Evolutionary conservation across 2,888 invertebrate genomes (phyloP).

Genomic region (Plebejus anna): DNA sequence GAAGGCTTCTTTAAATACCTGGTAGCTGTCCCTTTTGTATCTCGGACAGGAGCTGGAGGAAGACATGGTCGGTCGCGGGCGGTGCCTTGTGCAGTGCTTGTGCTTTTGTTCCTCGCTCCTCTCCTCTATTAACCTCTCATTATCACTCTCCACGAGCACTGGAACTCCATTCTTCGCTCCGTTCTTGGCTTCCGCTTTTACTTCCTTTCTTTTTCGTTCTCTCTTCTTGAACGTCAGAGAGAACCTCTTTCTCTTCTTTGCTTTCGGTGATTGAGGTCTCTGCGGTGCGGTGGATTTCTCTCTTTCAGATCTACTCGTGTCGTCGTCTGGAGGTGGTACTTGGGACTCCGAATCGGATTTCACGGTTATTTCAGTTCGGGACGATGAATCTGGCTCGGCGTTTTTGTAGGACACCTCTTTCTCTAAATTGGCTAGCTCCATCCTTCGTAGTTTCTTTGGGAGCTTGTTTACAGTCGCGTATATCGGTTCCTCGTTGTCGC

Average conservation of each 20-base stretch:
- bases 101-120: conserved; percentile 54
- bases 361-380: conserved; percentile 62
- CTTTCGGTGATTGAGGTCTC: conserved; percentile 68
- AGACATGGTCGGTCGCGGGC: conserved; percentile 64
- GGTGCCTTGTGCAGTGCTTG: conserved; percentile 62
- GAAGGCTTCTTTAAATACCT: conserved; percentile 51
- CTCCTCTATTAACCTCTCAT: conserved; percentile 68
- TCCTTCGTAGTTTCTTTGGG: conserved; percentile 69
- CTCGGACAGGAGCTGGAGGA: conserved; percentile 74
- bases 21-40: conserved; percentile 77
- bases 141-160: conserved; percentile 63
- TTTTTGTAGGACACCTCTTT: conserved; percentile 72
- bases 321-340: conserved; percentile 64
- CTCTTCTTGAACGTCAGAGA: conserved; percentile 72
- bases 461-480: conserved; percentile 76
- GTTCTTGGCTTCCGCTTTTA: conserved; percentile 65
- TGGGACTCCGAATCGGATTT: conserved; percentile 72
- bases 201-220: conserved; percentile 69
- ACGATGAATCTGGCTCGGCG: conserved; percentile 66
- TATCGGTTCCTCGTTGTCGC: conserved; percentile 72
- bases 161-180: conserved; percentile 60
- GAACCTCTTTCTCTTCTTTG: conserved; percentile 71
- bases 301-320: conserved; percentile 70
- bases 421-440: conserved; percentile 72
- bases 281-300: conserved; percentile 65